These are phyloP conservation scores for Meandrusa payeni DNA, from an alignment of 2,888 invertebrate species.

Conservation along the genomic window DNA sequence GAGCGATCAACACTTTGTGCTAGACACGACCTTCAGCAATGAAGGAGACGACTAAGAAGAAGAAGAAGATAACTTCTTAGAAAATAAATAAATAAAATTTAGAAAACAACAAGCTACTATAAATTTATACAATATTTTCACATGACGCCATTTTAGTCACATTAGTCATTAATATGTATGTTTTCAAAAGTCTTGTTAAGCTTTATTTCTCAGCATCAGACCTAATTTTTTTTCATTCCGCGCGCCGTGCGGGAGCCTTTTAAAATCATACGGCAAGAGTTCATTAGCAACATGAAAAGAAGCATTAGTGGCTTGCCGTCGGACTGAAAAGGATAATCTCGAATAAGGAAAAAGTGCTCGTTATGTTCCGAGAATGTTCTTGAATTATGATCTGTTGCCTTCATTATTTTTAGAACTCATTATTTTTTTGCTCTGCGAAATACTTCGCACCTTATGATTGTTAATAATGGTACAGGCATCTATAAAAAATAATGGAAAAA, in stretches of 20 bases:
- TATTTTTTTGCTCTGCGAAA: neutral
- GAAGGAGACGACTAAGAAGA: no score
- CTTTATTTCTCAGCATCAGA: neutral
- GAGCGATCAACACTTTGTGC: no score
- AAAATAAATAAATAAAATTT: no score
- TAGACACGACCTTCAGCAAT: no score
- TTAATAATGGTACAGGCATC: no score
- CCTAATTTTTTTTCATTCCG: conserved; percentile 13
- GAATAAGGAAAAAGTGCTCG: conserved; percentile 14
- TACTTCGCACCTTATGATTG: neutral
- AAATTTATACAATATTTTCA: no score
- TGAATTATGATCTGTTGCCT: conserved; percentile 11
- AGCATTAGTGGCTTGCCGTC: conserved; percentile 25
- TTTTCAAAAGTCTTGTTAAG: neutral
- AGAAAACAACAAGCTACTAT: no score
- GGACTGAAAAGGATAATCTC: conserved; percentile 26
- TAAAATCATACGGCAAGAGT: conserved; percentile 18
- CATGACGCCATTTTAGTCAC: no score
- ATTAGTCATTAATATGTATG: neutral
- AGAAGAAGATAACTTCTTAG: no score
- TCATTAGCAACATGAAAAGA: conserved; percentile 27
- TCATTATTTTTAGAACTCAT: neutral
- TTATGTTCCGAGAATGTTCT: conserved; percentile 2
- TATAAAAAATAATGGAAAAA: no score
- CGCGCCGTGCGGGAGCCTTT: conserved; percentile 6